Evolutionary conservation across 2,888 invertebrate species (phyloP), one percentile per base, ranked within the genome.

Genomic region (Acronicta leporina): DNA sequence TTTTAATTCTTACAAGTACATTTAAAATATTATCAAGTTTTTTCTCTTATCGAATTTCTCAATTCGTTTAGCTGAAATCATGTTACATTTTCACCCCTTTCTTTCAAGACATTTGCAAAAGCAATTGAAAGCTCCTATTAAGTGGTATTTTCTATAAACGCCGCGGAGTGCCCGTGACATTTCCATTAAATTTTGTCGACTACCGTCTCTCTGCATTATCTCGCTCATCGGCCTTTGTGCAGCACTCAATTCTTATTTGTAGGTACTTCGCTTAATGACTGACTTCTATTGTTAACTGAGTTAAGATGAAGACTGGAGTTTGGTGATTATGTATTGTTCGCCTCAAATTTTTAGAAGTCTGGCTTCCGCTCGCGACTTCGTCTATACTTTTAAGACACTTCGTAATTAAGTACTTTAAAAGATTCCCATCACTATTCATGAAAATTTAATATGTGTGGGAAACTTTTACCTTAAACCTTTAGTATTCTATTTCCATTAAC

Each of bases 171-270:
- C 59, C 54, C 49, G 67, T 82, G 84, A 84, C 84, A 72, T 79
- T 83, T 82, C 84, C 79, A 84, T 84, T 84, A 84, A 79, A 76
- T 70, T 80, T 70, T 63, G 67, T 59, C 63, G 56, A 56, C 71
- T 74, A 63, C 64, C 54, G 50, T 58, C 51, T 65, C 53, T 63
- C 51, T 65, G 60, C 64, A 76, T 79, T 72, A 79, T 68, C 76
- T 49, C 55, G 49, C 46, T 57, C 54, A 65, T 74, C 76, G 45
- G 35, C 59, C 63, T 67, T 78, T 78, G 74, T 78, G 60, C 57
- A 50, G 44, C 45, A 52, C 65, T 78, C 75, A 53, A 63, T 71
- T 66, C 67, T 54, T 78, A 66, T 78, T 78, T 71, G 72, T 20
- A 20, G 20, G 20, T 76, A 61, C 73, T 67, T 49, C 54, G 27